A percentile compares a stretch with the other conserved stretches of the same genome.
Evolutionary conservation across 2,113 vertebrate genomes (phyloP).

Genomic region (Etia nguti): DNA sequence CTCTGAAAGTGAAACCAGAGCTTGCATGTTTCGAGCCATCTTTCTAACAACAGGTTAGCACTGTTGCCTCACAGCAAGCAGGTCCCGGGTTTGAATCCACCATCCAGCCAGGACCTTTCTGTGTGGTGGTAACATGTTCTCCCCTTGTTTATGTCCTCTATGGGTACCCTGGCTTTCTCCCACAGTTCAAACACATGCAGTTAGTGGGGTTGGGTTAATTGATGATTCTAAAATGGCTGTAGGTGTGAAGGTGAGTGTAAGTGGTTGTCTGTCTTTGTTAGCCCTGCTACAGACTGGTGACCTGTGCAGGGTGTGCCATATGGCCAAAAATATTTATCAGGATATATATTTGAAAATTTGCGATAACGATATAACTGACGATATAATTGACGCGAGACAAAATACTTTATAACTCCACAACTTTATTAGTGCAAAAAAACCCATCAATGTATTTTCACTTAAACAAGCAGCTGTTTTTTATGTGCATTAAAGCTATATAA

Average conservation of each 20-base stretch:
- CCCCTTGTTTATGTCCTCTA: neutral
- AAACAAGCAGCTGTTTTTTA: too few relatives aligned
- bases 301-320: neutral
- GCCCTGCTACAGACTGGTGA: neutral
- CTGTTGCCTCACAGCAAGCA: neutral
- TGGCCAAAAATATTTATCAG: too few relatives aligned
- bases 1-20: too few relatives aligned
- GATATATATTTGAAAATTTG: too few relatives aligned
- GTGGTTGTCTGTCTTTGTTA: accelerated
- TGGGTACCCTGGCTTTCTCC: neutral
- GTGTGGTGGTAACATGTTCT: neutral
- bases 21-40: accelerated
- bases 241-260: neutral
- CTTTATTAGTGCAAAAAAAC: too few relatives aligned
- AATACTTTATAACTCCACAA: too few relatives aligned
- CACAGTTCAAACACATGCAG: neutral
- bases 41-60: neutral
- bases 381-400: too few relatives aligned
- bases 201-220: neutral
- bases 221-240: neutral
- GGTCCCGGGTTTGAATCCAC: neutral
- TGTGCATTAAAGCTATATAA: too few relatives aligned
- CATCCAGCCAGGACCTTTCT: neutral
- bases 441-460: too few relatives aligned
- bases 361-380: too few relatives aligned